Evolutionary conservation across 2,113 vertebrate genomes (phyloP), one percentile per base, ranked within the genome.

Genomic region (Xiphorhynchus elegans): DNA sequence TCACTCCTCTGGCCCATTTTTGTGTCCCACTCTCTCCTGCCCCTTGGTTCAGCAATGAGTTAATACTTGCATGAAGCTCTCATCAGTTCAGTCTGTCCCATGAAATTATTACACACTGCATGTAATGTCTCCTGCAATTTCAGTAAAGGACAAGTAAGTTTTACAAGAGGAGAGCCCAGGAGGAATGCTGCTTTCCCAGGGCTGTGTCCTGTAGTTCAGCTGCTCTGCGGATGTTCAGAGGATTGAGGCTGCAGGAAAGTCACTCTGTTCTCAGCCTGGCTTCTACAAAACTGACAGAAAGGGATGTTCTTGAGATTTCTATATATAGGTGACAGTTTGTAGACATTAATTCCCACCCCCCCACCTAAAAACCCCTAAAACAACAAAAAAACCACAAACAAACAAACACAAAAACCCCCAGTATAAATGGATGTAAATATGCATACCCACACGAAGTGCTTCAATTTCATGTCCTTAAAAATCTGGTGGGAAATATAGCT

Each of bases 381-480:
- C 40, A 42, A 40, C 40, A 40, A 40, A 11, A 40, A 42, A 42
- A 14, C 40, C 40, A 40, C 40, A 42, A 42, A 42, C 40, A 40
- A 40, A 40, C 40, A 42, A 42, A 42, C 40, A 42, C 40, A 40
- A 40, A 46, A 46, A 46, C 18, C 16, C 44, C 18, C n/a, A 66
- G 28, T 67, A 47, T 8, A 56, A 82, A 62, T 9, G 12, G n/a
- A 50, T 24, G 19, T 20, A 72, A 62, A 50, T 46, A 37, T 17
- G 28, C 1, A 5, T 26, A 67, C 3, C n/a, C 29, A 67, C 13
- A 14, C 9, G 7, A 78, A 70, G 21, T 0, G 0, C 9, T 7
- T 84, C 39, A 73, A 39, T 13, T 13, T 47, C 33, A 14, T 72
- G 63, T 87, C 53, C 64, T 79, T 88, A 53, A 63, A 82, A 75